Evolutionary conservation across 92 coral and sea anemone species (phyloP), one percentile per base, ranked within the genome.

Genomic region (Anthopleura xanthogrammica): DNA sequence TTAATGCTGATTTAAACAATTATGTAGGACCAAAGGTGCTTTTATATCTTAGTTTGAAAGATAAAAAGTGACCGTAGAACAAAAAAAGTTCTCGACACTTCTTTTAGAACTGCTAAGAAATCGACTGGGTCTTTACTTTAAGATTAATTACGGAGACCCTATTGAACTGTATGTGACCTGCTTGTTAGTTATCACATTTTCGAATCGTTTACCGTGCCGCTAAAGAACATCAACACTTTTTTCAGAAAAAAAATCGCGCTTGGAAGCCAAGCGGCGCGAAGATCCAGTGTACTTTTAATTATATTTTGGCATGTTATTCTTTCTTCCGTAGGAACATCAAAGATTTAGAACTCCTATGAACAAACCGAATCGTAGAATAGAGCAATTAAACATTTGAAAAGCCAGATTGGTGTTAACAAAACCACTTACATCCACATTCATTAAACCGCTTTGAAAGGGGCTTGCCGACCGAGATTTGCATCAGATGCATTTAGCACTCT

Each of bases 381-480:
- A 87, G 87, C 81, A 85, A 85, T 85, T 85, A 85, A 83, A 76
- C 76, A 84, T 48, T 65, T 79, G 81, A 80, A 89, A 84, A 84
- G 87, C 75, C 74, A 80, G 89, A 82, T 84, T 83, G 82, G 86
- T 71, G 92, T 60, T 72, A 90, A 90, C 89, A 93, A 93, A 88
- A 79, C 70, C 87, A 81, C 80, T 77, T 82, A 77, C 77, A 84
- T 52, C 85, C 68, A 80, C 77, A 85, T 87, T 93, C 91, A 91
- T 90, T 86, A 86, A 88, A 90, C 72, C 74, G 79, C 94, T 88
- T 90, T 90, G 92, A 88, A 48, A 80, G 88, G 86, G 58, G 80
- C 75, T 83, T 87, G 94, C 97, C 97, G 97, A 92, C 94, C 79
- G 86, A 72, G 86, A 91, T 91, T 83, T 90, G 85, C 85, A 90